These are phyloP conservation scores for Xiphorhynchus elegans DNA, from an alignment of 2,113 vertebrate species.

Conservation along the genomic window DNA sequence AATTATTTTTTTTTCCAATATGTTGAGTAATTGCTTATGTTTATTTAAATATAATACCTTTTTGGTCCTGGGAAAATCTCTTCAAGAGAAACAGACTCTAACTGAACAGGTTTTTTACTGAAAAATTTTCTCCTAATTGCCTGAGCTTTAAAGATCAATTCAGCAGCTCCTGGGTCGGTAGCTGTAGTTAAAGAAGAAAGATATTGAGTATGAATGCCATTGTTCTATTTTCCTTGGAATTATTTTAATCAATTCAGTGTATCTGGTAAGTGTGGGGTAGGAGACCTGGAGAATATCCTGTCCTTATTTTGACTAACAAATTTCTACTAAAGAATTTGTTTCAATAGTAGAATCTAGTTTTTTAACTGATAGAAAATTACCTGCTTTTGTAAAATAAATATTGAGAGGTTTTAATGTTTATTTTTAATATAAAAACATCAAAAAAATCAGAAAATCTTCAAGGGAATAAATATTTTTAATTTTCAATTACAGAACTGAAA, in stretches of 20 bases:
- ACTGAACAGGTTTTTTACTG: not conserved
- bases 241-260: not conserved
- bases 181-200: not conserved
- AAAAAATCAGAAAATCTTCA: not conserved
- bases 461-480: no score
- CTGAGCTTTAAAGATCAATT: not conserved
- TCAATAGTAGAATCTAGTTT: not conserved
- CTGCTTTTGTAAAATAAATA: not conserved
- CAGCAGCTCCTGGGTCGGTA: not conserved
- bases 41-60: not conserved
- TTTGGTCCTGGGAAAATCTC: not conserved
- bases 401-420: not conserved
- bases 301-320: not conserved
- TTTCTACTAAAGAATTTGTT: not conserved
- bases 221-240: not conserved
- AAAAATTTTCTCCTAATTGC: not conserved
- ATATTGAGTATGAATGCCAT: not conserved
- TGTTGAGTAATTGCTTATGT: not conserved
- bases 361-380: not conserved
- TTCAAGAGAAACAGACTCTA: not conserved
- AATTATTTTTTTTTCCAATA: not conserved
- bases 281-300: not conserved
- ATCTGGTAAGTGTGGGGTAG: not conserved
- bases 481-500: not conserved
- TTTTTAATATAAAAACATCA: not conserved